Base-by-base conservation (phyloP, 2,113 vertebrate species). In the Mormyrus lacerda region DNA sequence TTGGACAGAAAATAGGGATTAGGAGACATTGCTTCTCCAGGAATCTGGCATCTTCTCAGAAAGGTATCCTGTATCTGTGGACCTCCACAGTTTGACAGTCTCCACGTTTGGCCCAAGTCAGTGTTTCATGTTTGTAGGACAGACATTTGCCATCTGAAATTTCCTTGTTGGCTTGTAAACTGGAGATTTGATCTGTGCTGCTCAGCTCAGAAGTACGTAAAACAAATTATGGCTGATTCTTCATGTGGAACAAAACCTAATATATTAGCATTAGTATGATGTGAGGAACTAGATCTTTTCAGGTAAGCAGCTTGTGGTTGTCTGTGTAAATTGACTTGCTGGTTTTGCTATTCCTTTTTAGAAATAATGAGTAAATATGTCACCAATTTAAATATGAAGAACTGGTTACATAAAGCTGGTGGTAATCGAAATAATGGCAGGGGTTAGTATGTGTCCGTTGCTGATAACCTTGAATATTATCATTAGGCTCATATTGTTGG, bases 211-310 rank as follows among this genome's bases (percentile, higher is more conserved):
- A 17, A 93, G 88, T 87, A 65, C 87, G 92, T 88, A 92, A 92
- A 91, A 93, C 5, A 92, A 93, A 93, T 93, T 92, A 91, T 76
- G 92, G 88, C 91, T 76, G 89, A 91, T 92, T 93, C 91, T 58
- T 94, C 90, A 93, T 92, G 90, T 92, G 92, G 91, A 94, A 93
- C 90, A 91, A 92, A 95, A 93, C 93, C 91, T 92, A 93, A 93
- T 93, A 90, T 92, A 91, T 93, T 92, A 93, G 90, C 92, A 93
- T 93, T 94, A 92, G 91, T 90, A 90, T 8, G 35, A 47, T 39
- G 50, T 7, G 11, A 53, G 85, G 85, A n/a, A 15, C 31, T 15
- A 53, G 27, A 35, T 3, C 45, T 88, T 92, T 91, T 84, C 90
- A 91, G 89, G 79, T 89, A 91, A 92, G 91, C 88, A 73, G 90